Evolutionary conservation across 1,140 invertebrate genomes (phyloP).

Genomic region (Anadara kagoshimensis): DNA sequence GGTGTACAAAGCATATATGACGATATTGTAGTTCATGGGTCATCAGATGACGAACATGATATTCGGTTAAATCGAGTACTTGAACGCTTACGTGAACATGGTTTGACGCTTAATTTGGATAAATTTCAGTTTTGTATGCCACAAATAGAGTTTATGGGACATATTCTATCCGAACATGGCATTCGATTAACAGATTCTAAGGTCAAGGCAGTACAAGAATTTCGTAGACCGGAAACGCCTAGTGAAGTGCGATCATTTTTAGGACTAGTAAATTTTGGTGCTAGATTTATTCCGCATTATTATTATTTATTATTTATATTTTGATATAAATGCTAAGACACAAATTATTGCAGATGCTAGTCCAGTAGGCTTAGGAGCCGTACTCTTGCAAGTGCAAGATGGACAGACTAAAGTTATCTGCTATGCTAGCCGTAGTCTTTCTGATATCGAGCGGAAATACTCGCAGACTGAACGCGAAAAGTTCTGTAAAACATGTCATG

Average conservation of each 20-base stretch:
- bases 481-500: slow-evolving; percentile 4
- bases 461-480: slow-evolving; percentile 69
- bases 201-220: not conserved
- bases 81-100: slow-evolving; percentile 12
- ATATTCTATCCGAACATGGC: slow-evolving; percentile 28
- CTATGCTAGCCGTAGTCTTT: slow-evolving; percentile 44
- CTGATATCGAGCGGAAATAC: slow-evolving; percentile 57
- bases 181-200: slow-evolving; percentile 11
- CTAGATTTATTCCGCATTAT: slow-evolving; percentile 10
- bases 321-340: slow-evolving; percentile 22
- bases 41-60: slow-evolving; percentile 14
- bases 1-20: slow-evolving; percentile 40
- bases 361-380: slow-evolving; percentile 20
- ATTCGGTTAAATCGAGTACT: not conserved
- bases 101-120: slow-evolving; percentile 34
- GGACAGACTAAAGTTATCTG: slow-evolving; percentile 38
- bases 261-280: not conserved
- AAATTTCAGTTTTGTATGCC: slow-evolving; percentile 30
- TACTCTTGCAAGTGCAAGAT: slow-evolving; percentile 30
- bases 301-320: too few species aligned
- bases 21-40: slow-evolving; percentile 50
- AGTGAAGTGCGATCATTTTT: slow-evolving; percentile 2
- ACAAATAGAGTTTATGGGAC: slow-evolving; percentile 38
- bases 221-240: not conserved
- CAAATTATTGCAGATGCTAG: slow-evolving; percentile 33